Evolutionary conservation across 2,888 invertebrate species (phyloP), one percentile per base, ranked within the genome.

Genomic region (Lithosia quadra): DNA sequence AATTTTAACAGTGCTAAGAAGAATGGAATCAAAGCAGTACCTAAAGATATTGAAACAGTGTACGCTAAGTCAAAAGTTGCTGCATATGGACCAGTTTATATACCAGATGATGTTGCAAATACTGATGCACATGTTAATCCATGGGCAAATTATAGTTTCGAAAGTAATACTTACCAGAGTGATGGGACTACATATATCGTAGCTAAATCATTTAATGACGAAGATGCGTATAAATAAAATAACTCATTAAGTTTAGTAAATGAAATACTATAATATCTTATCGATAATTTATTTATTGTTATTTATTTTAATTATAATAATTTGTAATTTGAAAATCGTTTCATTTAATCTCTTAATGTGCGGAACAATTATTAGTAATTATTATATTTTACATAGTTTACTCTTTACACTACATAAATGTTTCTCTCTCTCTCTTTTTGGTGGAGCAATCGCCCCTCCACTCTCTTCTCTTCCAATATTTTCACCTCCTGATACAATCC

Each of bases 61-160:
- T 91, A 76, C 67, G 92, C 90, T 0, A 86, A 82, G 59, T 92
- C 94, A 0, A 94, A 90, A 84, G 92, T 94, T 5, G 87, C 80
- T 0, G 92, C 86, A 68, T 94, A 93, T 72, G 83, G 81, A n/a
- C 69, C 76, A 7, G 63, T 43, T 15, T 61, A 65, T 43, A 68
- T 18, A 9, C 65, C 68, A 53, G 71, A 72, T 28, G 57, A 74
- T 39, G 21, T 1, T 18, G 9, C 24, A 36, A 61, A 69, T 34
- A 58, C 34, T n/a, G 49, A 18, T 21, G 57, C n/a, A 56, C 22
- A 56, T 24, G 2, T 0, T 68, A 68, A 21, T 49, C 28, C 36
- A 33, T 57, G 33, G 28, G 22, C 62, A 11, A 75, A 69, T 22
- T 65, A 80, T 0, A 69, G 33, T 63, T 33, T 33, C 39, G 21